These are phyloP conservation scores for Zosterops japonicus DNA, from an alignment of 2,113 vertebrate genomes.

Conservation along the genomic window DNA sequence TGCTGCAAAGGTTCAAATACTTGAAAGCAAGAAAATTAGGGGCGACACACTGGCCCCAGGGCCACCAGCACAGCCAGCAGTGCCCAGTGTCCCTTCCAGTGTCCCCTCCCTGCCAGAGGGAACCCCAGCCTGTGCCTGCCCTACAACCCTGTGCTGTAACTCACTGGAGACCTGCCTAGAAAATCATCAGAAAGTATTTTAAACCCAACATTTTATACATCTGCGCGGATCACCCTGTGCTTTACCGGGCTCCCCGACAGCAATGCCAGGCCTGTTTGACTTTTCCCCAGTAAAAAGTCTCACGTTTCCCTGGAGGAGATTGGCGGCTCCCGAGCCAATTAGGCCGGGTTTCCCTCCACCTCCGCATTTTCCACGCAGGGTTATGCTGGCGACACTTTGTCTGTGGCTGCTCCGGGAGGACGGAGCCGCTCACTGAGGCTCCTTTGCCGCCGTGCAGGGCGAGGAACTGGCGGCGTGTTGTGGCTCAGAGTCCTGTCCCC, in stretches of 20 bases:
- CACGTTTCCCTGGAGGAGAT: constrained; percentile 68
- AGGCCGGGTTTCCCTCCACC: constrained; percentile 75
- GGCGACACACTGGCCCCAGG: neutral
- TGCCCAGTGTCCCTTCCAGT: rapidly evolving
- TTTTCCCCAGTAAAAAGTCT: constrained; percentile 69
- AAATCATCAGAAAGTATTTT: constrained; percentile 68
- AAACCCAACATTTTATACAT: constrained; percentile 57
- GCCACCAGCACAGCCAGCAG: rapidly evolving
- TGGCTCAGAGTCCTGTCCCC: constrained; percentile 23
- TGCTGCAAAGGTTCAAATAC: too few species aligned
- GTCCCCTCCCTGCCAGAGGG: neutral
- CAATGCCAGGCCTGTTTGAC: constrained; percentile 65
- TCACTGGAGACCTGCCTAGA: constrained; percentile 69
- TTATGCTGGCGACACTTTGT: constrained; percentile 80
- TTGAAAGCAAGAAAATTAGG: too few species aligned
- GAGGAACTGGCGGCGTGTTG: constrained; percentile 21
- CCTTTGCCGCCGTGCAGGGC: constrained; percentile 11
- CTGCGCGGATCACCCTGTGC: constrained; percentile 69
- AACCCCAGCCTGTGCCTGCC: neutral
- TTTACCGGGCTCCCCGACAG: constrained; percentile 69
- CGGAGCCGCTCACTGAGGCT: constrained; percentile 53
- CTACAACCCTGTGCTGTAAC: constrained; percentile 42
- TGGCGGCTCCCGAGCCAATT: constrained; percentile 71
- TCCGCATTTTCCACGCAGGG: constrained; percentile 82
- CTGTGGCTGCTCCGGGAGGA: constrained; percentile 71